phyloP scores from a whole-genome alignment of 2,797 vertebrate species.

The Spinus olivaceus region DNA sequence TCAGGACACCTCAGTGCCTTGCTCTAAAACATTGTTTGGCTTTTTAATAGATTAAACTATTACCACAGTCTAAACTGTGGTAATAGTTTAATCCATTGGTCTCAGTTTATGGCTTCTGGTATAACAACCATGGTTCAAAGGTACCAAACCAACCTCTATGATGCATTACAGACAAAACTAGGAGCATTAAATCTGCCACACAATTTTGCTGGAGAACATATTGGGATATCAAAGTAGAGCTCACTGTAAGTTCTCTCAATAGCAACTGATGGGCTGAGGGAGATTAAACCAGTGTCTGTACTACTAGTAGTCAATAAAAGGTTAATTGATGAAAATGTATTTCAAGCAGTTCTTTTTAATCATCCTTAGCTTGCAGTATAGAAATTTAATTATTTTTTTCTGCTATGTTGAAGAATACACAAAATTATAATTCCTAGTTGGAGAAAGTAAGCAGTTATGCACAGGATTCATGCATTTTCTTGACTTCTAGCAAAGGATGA shows the following conservation, averaged over 20 bases:
- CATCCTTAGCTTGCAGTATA: background rate
- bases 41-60: background rate
- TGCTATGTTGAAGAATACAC: background rate
- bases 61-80: background rate
- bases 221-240: background rate
- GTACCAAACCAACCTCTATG: background rate
- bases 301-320: background rate
- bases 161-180: background rate
- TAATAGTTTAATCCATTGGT: no score
- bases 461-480: background rate
- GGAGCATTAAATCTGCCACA: background rate
- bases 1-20: background rate
- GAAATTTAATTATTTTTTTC: background rate
- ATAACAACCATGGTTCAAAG: background rate
- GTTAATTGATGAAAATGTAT: background rate
- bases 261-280: background rate
- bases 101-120: background rate
- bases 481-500: background rate
- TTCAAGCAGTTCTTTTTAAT: background rate
- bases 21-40: background rate
- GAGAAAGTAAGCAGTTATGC: background rate
- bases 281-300: background rate
- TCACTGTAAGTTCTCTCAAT: background rate
- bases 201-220: background rate
- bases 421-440: background rate